Percentiles rank a stretch among this genome's conserved stretches.
These are phyloP conservation scores for Pammene fasciana DNA, from an alignment of 2,888 invertebrate genomes.

Conservation along the genomic window DNA sequence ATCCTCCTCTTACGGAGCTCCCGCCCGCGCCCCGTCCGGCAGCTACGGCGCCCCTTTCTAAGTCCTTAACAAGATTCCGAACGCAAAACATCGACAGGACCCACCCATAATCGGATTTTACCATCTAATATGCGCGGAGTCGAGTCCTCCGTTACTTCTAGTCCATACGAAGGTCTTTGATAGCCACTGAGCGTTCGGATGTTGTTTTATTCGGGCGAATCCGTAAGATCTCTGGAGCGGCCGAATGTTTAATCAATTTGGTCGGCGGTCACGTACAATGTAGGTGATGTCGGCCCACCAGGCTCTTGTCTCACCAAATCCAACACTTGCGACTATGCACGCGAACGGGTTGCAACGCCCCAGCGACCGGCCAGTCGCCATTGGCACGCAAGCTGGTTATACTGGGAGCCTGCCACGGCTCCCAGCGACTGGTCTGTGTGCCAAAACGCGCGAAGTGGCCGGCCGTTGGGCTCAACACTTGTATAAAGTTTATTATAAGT, in stretches of 20 bases:
- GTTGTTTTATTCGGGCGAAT: conserved; percentile 67
- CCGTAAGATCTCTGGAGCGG: conserved; percentile 57
- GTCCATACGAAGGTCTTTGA: conserved; percentile 30
- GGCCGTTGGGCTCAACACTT: conserved; percentile 73
- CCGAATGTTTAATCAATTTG: conserved; percentile 71
- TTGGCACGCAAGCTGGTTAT: conserved; percentile 44
- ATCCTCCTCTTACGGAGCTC: conserved; percentile 83
- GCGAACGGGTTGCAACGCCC: conserved; percentile 70
- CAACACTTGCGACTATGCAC: conserved; percentile 82
- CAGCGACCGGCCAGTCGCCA: conserved; percentile 74
- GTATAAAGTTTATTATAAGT: conserved; percentile 80
- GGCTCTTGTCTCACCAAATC: conserved; percentile 59
- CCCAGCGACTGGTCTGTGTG: conserved; percentile 36
- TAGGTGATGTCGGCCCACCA: conserved; percentile 72
- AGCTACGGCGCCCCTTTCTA: conserved; percentile 88
- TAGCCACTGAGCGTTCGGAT: conserved; percentile 52
- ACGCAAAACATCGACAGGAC: conserved; percentile 44
- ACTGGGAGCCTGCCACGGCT: conserved; percentile 28
- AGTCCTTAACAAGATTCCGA: conserved; percentile 51
- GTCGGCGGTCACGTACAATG: conserved; percentile 77
- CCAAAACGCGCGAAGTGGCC: conserved; percentile 68
- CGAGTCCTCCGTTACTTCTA: conserved; percentile 30
- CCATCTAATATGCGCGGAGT: conserved; percentile 13
- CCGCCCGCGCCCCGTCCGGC: conserved; percentile 84
- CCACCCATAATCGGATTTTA: conserved; percentile 31